Base-by-base conservation (phyloP, 1,140 invertebrate genomes). In the Anoplophora glabripennis region DNA sequence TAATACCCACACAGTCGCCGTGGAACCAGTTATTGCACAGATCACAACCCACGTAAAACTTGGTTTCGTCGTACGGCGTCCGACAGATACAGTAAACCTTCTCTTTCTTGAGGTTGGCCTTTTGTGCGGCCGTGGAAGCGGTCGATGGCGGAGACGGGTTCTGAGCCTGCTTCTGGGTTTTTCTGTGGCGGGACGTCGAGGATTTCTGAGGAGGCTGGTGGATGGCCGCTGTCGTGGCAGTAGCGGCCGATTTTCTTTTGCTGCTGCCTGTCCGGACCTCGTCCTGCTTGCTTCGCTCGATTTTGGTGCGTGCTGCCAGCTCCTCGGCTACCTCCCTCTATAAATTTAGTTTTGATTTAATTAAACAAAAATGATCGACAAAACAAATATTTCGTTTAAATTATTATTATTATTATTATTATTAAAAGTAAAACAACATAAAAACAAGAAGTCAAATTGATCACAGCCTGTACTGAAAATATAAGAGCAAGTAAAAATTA, bases 11-110 rank as follows among this genome's bases (percentile, higher is more conserved):
- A 75, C 97, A 99, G 66, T 93, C 88, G 1, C 94, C 94, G 76
- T 99, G 96, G 80, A 97, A 99, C 95, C 96, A 99, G 78, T 97
- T 96, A 65, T 92, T 93, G 76, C 96, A 99, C 53, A 93, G 78
- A 77, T 98, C 96, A 79, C 97, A 99, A 35, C 93, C 94, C 63
- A 99, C 93, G 77, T 98, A 99, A 76, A 98, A 98, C 88, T 93
- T 94, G 9, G 90, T 90, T 70, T 94, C 90, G 76, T 98, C 95
- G 75, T 97, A 98, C 4, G 94, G 93, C 36, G 90, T 96, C 71
- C 91, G 86, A 75, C 96, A 99, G 15, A 96, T 79, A 74, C 96
- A 99, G 68, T 96, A 91, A 0, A 96, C 56, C 44, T 64, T 66
- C 28, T 64, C 61, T 28, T 55, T 57, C 36, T 61, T 63, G n/a